Percentiles rank a stretch among this genome's conserved stretches.
These are phyloP conservation scores for Hypanus sabinus DNA, from an alignment of 2,113 vertebrate species.

Conservation along the genomic window DNA sequence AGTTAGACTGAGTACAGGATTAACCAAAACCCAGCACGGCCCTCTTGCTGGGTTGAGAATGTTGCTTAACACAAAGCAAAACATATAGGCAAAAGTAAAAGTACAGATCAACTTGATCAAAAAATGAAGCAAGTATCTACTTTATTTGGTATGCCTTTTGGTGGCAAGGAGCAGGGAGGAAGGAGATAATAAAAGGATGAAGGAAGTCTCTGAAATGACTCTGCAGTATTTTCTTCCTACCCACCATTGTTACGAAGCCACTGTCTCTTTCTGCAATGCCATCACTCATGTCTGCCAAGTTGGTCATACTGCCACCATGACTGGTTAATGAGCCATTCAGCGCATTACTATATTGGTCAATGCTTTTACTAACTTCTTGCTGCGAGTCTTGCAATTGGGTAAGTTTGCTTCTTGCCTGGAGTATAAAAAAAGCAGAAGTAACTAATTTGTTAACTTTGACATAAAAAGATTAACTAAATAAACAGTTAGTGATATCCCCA, in stretches of 20 bases:
- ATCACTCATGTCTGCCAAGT: constrained; percentile 79
- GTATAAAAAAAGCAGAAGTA: neutral
- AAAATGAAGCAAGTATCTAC: neutral
- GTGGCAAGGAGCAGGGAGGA: neutral
- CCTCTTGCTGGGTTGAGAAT: neutral
- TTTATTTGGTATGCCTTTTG: neutral
- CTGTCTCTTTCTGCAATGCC: constrained; percentile 70
- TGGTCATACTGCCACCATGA: constrained; percentile 75
- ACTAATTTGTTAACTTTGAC: neutral
- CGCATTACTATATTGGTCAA: constrained; percentile 75
- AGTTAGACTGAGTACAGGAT: neutral
- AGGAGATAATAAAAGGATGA: neutral
- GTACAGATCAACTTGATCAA: neutral
- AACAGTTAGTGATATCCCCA: neutral
- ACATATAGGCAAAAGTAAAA: neutral
- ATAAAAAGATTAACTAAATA: neutral
- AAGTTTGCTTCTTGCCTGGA: constrained; percentile 81
- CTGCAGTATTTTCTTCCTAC: neutral
- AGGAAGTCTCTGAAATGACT: neutral
- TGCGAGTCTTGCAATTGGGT: constrained; percentile 84
- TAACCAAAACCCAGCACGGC: neutral
- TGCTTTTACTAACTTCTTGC: constrained; percentile 72
- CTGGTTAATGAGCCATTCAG: constrained; percentile 64
- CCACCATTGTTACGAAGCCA: constrained; percentile 67
- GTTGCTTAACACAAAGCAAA: neutral